Percentiles rank a stretch among this genome's conserved stretches.
phyloP scores from a whole-genome alignment of 2,113 vertebrate genomes.

The Phocoena phocoena region DNA sequence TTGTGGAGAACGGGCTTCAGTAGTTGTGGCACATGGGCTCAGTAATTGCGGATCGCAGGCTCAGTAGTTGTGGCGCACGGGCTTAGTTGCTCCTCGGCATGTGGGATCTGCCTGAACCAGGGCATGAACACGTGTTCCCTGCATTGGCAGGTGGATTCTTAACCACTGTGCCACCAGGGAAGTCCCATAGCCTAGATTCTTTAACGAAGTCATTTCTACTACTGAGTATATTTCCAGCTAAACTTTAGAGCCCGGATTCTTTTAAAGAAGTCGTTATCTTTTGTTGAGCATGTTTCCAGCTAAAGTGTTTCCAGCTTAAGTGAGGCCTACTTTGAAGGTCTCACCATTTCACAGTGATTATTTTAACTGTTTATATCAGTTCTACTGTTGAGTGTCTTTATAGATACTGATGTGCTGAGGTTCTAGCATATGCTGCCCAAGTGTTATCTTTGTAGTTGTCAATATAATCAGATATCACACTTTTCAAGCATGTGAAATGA shows the following conservation, averaged over 20 bases:
- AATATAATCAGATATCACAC: not conserved
- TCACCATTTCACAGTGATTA: constrained; percentile 46
- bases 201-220: constrained; percentile 44
- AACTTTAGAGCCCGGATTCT: not conserved
- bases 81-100: no score
- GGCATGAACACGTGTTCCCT: no score
- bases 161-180: no score
- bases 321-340: constrained; percentile 9
- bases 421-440: not conserved
- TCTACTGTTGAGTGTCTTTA: not conserved
- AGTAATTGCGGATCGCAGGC: no score
- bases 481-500: constrained; percentile 36
- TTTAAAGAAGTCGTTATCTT: constrained; percentile 21
- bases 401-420: not conserved
- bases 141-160: no score
- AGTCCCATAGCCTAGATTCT: not conserved
- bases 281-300: not conserved
- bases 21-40: no score
- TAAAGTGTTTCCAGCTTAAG: not conserved
- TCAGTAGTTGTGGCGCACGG: no score
- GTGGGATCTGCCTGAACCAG: no score
- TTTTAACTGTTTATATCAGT: constrained; percentile 42
- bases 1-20: no score
- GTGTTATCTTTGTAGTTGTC: constrained; percentile 46
- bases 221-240: not conserved